These are phyloP conservation scores for Salticus scenicus DNA, from an alignment of 2,888 invertebrate species.

Conservation along the genomic window DNA sequence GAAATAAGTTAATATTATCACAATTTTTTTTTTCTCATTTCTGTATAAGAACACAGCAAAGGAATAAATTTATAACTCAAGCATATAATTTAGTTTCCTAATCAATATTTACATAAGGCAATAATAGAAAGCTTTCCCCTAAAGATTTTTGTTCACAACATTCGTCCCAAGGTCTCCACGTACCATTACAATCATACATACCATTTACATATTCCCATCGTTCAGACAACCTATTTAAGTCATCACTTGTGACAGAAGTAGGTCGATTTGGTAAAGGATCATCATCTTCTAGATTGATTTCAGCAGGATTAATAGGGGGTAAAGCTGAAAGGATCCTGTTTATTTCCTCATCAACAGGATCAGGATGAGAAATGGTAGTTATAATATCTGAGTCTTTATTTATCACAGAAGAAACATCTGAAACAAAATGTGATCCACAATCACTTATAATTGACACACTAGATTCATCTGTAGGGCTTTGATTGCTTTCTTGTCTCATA, in stretches of 20 bases:
- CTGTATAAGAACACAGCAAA: background rate
- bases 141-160: constrained; percentile 85
- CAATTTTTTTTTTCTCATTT: background rate
- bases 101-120: constrained; percentile 98
- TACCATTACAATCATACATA: constrained; percentile 77
- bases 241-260: constrained; percentile 74
- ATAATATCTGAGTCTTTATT: constrained; percentile 47
- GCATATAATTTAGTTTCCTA: constrained; percentile 76
- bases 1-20: constrained; percentile 7
- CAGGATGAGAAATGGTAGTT: constrained; percentile 60
- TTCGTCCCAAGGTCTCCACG: constrained; percentile 94
- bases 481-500: constrained; percentile 57
- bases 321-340: constrained; percentile 80
- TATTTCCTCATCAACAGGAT: constrained; percentile 79
- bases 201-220: constrained; percentile 78
- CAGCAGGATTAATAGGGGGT: constrained; percentile 81
- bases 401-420: constrained; percentile 69
- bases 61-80: constrained; percentile 3
- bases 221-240: constrained; percentile 74
- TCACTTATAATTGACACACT: constrained; percentile 48
- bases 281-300: constrained; percentile 77
- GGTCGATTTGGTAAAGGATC: constrained; percentile 71
- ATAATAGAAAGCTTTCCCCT: constrained; percentile 88
- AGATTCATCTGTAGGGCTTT: constrained; percentile 61
- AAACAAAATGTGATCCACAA: constrained; percentile 58